Base-by-base conservation (phyloP, 1,140 invertebrate species). In the Megalonaias nervosa region DNA sequence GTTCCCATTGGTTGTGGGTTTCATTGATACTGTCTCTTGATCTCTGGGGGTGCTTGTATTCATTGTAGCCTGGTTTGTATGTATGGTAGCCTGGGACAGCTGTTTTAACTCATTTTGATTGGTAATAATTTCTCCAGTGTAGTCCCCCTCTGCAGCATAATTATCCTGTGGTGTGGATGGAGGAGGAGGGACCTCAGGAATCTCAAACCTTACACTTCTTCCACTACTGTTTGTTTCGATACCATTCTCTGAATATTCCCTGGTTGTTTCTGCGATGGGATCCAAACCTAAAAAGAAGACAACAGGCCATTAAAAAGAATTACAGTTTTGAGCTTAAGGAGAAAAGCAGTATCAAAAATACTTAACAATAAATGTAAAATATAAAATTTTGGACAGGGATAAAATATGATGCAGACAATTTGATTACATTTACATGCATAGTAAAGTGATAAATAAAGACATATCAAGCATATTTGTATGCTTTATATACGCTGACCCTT, bases 111-210 rank as follows among this genome's bases (percentile, higher is more conserved):
- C 78, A 70, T 71, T 62, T 64, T 21, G 48, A 16, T 68, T 26
- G 23, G 59, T 71, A 21, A 71, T 65, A 4, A 74, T 74, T 21
- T 15, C 11, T 62, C 21, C 21, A 9, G 21, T 6, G 6, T 62
- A 19, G 61, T n/a, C 17, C 73, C 75, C 62, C 68, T 71, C 69
- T 72, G 64, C 75, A 67, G 72, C 75, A 19, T 77, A 69, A 3
- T 69, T 68, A 6, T 72, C 26, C 56, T 77, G 75, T 4, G 82
- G 82, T 1, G 82, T 80, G 19, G 82, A 84, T 13, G 82, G 82
- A 23, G 82, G 82, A 17, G 82, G 80, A 56, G 82, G 82, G 31
- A 84, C 71, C 48, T 84, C 82, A 14, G 82, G 82, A n/a, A 84
- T 74, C 55, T 84, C 82, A 71, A 84, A 84, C 23, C 78, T 70